A percentile compares a stretch with the other conserved stretches of the same genome.
Conservation (phyloP, 2,888 invertebrate species). For the Phortica magna region DNA sequence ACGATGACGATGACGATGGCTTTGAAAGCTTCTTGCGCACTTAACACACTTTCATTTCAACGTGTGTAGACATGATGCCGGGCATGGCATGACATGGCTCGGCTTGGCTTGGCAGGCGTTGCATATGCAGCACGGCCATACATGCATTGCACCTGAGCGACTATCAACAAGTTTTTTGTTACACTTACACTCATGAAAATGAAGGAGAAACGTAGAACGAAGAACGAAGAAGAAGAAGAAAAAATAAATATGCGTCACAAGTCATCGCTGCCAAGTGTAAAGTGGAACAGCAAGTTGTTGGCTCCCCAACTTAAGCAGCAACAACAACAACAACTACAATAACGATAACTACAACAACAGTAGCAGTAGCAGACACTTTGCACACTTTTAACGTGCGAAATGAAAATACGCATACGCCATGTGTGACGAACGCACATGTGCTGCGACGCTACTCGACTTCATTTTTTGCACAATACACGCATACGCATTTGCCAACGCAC, state of each 20-base stretch:
- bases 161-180: slow-evolving; percentile 61
- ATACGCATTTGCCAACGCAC: background rate
- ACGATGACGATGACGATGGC: slow-evolving; percentile 24
- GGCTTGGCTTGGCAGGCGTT: slow-evolving; percentile 22
- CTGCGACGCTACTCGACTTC: background rate
- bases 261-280: background rate
- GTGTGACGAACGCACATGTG: background rate
- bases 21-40: slow-evolving; percentile 57
- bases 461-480: background rate
- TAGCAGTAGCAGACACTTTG: slow-evolving; percentile 1
- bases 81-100: background rate
- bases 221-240: background rate
- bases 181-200: slow-evolving; percentile 31
- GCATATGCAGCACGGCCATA: background rate
- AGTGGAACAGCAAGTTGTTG: background rate
- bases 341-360: no score
- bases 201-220: background rate
- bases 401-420: background rate
- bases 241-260: background rate
- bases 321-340: background rate
- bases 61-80: background rate
- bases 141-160: slow-evolving; percentile 48
- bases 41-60: slow-evolving; percentile 54
- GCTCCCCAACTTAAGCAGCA: no score
- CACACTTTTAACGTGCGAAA: slow-evolving; percentile 15